phyloP scores from a whole-genome alignment of 2,888 invertebrate species.

The Aspidiotus destructor region DNA sequence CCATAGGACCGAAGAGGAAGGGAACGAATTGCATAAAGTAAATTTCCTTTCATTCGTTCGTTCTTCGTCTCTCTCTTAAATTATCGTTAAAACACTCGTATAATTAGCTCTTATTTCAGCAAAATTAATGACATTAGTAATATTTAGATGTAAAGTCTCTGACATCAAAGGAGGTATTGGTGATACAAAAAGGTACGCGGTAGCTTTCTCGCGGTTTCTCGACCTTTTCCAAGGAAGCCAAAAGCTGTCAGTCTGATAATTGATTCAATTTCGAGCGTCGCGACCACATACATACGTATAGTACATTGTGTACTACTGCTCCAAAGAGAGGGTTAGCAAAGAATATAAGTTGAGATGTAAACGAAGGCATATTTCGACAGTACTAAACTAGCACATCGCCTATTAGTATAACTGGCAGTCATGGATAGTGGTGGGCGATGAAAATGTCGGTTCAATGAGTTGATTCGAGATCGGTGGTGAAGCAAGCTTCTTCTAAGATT shows the following conservation, averaged over 20 bases:
- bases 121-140: not conserved
- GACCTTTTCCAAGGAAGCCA: not conserved
- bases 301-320: not conserved
- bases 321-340: not conserved
- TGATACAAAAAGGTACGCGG: not conserved
- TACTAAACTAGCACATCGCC: too few relatives aligned
- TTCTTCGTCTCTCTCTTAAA: not conserved
- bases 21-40: too few relatives aligned
- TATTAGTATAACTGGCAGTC: too few relatives aligned
- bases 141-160: not conserved
- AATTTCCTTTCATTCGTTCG: not conserved
- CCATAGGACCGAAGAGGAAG: too few relatives aligned
- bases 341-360: too few relatives aligned
- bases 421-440: too few relatives aligned
- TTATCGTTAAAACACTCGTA: not conserved
- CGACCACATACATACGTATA: not conserved
- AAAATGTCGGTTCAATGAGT: slow-evolving; percentile 1
- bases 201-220: not conserved
- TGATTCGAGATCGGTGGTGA: not conserved
- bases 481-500: not conserved
- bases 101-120: slow-evolving; percentile 1
- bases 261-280: not conserved
- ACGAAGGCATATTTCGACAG: too few relatives aligned
- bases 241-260: slow-evolving; percentile 1
- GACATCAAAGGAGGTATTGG: not conserved